Percentiles rank a stretch among this genome's conserved stretches.
Evolutionary conservation across 2,113 vertebrate genomes (phyloP).

Genomic region (Leptocoma aspasia): DNA sequence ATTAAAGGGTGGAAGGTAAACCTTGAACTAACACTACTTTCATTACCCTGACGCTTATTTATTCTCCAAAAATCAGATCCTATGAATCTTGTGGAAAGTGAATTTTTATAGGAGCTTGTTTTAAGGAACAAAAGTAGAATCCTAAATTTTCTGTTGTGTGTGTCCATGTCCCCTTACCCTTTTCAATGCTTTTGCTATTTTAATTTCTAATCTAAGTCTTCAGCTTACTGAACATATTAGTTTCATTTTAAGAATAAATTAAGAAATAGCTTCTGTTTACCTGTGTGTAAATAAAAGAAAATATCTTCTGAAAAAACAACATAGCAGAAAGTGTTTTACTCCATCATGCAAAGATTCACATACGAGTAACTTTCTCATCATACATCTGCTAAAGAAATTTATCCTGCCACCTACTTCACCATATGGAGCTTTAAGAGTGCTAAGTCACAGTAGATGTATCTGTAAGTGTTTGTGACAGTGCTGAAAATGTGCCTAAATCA

Average conservation of each 20-base stretch:
- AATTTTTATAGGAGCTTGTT: not conserved
- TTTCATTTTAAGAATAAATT: not conserved
- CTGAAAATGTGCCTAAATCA: not conserved
- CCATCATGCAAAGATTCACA: not conserved
- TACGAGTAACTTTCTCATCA: not conserved
- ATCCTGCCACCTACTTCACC: conserved; percentile 29
- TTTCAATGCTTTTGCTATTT: not conserved
- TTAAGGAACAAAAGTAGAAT: not conserved
- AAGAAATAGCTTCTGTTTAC: not conserved
- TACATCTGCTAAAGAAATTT: conserved; percentile 11
- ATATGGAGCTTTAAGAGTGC: not conserved
- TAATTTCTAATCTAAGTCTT: not conserved
- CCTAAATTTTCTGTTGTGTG: not conserved
- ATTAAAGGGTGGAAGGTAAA: not conserved
- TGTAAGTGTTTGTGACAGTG: not conserved
- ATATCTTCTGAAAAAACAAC: not conserved
- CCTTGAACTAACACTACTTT: not conserved
- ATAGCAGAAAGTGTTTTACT: not conserved
- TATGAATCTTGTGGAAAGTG: not conserved
- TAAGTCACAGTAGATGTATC: not conserved
- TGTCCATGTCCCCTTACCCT: not conserved
- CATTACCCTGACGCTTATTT: not conserved
- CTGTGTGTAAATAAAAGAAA: not conserved
- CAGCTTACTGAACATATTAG: not conserved
- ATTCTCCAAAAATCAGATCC: not conserved